These are phyloP conservation scores for Aporophyla lueneburgensis DNA, from an alignment of 2,888 invertebrate genomes.

Conservation along the genomic window DNA sequence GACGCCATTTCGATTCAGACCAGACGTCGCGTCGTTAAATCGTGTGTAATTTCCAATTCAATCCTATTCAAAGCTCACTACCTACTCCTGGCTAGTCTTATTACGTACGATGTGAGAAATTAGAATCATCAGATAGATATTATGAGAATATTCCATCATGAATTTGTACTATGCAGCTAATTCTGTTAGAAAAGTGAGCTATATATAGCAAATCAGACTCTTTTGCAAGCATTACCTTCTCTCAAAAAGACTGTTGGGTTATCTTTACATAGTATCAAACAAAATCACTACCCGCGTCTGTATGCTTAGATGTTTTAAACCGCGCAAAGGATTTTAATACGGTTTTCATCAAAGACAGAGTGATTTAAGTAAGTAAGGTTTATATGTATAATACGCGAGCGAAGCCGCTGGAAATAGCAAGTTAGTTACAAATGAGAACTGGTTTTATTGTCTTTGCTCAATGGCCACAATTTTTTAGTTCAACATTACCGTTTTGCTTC, in stretches of 20 bases:
- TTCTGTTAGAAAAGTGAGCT: not conserved
- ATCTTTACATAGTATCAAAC: no score
- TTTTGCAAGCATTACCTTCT: not conserved
- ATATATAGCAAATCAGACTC: not conserved
- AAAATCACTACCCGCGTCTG: no score
- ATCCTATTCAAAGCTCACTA: slow-evolving; percentile 31
- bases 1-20: slow-evolving; percentile 59
- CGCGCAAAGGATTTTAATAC: no score
- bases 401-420: no score
- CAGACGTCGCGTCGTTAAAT: slow-evolving; percentile 53
- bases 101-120: not conserved
- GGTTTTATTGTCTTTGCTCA: not conserved
- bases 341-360: no score
- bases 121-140: not conserved
- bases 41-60: slow-evolving; percentile 38
- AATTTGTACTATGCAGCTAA: not conserved
- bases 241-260: not conserved
- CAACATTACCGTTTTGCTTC: not conserved
- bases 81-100: not conserved
- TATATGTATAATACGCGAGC: no score
- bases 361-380: no score
- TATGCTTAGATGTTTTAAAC: no score
- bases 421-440: not conserved
- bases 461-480: not conserved
- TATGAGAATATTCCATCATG: not conserved